These are phyloP conservation scores for Cantharis lateralis DNA, from an alignment of 2,888 invertebrate genomes.

Conservation along the genomic window DNA sequence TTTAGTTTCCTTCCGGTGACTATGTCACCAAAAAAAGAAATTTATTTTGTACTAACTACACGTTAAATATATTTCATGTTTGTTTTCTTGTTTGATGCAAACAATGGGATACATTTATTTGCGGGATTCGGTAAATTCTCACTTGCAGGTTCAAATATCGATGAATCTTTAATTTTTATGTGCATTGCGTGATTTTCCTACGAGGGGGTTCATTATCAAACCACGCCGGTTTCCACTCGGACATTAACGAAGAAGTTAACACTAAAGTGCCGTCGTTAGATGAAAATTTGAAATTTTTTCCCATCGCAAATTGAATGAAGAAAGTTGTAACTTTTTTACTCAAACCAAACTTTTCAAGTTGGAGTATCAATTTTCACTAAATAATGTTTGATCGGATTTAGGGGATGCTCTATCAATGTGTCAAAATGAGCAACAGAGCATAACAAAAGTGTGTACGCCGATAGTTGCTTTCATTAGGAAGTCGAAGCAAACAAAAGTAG, in stretches of 20 bases:
- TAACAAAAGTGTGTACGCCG: constrained; percentile 23
- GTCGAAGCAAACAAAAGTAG: constrained; percentile 29
- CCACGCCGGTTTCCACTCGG: not conserved
- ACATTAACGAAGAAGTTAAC: not conserved
- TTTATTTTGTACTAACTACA: constrained; percentile 29
- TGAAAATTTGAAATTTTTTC: not conserved
- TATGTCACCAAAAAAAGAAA: constrained; percentile 27
- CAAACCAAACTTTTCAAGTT: not conserved
- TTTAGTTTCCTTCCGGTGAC: constrained; percentile 30
- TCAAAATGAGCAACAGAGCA: constrained; percentile 14
- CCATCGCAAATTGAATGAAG: not conserved
- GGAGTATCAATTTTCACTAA: not conserved
- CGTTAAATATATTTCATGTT: constrained; percentile 30
- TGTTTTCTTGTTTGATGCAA: constrained; percentile 13
- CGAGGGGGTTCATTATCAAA: not conserved
- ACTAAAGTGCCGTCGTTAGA: not conserved
- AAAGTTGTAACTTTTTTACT: not conserved
- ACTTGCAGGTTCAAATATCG: not conserved
- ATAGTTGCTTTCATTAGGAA: constrained; percentile 29
- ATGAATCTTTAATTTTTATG: not conserved
- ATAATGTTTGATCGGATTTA: not conserved
- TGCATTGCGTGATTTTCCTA: not conserved
- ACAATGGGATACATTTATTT: not conserved
- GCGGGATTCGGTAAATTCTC: not conserved
- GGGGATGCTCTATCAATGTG: not conserved